Base-by-base conservation (phyloP, 2,888 invertebrate species). In the Trilocha varians region DNA sequence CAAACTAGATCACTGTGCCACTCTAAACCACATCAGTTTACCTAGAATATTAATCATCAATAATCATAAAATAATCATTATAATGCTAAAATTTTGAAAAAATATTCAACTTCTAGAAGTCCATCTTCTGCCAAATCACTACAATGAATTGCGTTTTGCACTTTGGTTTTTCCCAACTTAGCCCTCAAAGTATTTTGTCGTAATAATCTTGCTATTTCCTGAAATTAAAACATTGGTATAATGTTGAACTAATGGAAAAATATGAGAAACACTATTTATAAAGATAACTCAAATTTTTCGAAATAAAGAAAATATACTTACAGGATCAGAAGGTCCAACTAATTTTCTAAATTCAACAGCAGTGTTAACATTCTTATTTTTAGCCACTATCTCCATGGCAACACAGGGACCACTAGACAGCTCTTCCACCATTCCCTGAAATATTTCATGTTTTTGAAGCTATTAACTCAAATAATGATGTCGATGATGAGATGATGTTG, bases 91-190 rank as follows among this genome's bases (percentile, higher is more conserved):
- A 93, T 91, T 78, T 92, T 93, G 67, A 93, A 94, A 70, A 93
- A 90, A 73, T 93, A 93, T 73, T 93, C 92, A 41, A 93, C 86
- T 87, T 98, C 98, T 41, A 96, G 74, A 16, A 89, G 65, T 0
- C 93, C 93, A 78, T 98, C 97, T 67, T 97, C 96, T 0, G 92
- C 89, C 43, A 98, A 85, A 85, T 98, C 98, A 15, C 98, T 97
- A 68, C 97, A 97, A 71, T 98, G 98, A 5, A 98, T 87, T 3
- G 94, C 97, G 78, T 98, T 98, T 64, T 91, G 89, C 15, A 95
- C 89, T 78, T 93, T 95, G 34, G 90, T 91, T 34, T 87, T 88
- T 0, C 98, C 98, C 75, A 93, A 94, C 60, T 90, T 89, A 1
- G 97, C 96, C 57, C 98, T 87, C 34, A 98, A 70, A 0, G 96